These are phyloP conservation scores for Platysteira castanea DNA, from an alignment of 2,113 vertebrate genomes.

Conservation along the genomic window DNA sequence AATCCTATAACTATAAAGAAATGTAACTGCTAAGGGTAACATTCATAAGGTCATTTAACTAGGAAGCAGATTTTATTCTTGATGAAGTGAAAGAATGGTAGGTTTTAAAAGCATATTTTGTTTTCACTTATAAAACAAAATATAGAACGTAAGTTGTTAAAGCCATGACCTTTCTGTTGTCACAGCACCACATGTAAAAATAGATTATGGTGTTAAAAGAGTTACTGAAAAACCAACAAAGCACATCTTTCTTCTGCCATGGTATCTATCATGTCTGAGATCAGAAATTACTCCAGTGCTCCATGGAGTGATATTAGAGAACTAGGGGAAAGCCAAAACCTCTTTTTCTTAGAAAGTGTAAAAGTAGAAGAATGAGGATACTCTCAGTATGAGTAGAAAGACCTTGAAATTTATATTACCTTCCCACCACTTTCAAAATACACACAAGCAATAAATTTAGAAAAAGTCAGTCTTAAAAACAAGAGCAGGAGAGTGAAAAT, in stretches of 20 bases:
- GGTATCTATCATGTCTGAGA: neutral
- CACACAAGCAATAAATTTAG: neutral
- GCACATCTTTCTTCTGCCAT: neutral
- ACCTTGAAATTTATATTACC: neutral
- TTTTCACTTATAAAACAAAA: neutral
- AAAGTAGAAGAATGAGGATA: neutral
- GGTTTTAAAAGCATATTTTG: neutral
- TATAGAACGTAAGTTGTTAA: neutral
- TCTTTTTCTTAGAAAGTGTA: neutral
- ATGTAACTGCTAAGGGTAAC: neutral
- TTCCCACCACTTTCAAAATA: neutral
- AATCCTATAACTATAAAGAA: neutral
- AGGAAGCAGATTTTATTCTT: neutral
- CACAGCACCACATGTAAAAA: neutral
- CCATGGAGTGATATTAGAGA: neutral
- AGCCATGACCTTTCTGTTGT: neutral
- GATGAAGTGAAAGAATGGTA: neutral
- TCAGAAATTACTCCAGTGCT: neutral
- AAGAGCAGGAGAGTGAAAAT: neutral
- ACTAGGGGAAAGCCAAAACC: neutral
- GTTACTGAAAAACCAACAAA: neutral
- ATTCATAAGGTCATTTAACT: neutral
- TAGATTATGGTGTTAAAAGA: neutral
- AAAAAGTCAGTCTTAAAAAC: neutral
- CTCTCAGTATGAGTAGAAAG: neutral